Percentiles rank a stretch among this genome's conserved stretches.
phyloP scores from a whole-genome alignment of 2,888 invertebrate species.

The Hirtodrosophila confusa region DNA sequence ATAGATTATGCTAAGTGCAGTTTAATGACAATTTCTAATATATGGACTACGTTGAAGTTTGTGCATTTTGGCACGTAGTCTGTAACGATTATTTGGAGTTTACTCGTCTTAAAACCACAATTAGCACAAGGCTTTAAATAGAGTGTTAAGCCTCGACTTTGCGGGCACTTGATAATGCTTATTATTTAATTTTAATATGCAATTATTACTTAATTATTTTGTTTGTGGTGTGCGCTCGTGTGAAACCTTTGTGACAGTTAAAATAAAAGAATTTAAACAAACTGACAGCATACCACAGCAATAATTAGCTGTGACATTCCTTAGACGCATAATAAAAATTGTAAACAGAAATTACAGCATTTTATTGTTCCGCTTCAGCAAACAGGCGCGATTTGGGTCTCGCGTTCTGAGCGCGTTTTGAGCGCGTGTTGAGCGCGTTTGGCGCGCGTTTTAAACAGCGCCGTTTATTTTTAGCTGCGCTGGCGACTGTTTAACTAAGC shows the following conservation, averaged over 20 bases:
- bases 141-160: not conserved
- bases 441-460: constrained; percentile 34
- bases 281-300: constrained; percentile 26
- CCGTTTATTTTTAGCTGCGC: constrained; percentile 34
- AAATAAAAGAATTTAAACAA: constrained; percentile 12
- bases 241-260: constrained; percentile 16
- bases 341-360: constrained; percentile 59
- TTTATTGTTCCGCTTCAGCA: constrained; percentile 35
- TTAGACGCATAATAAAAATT: constrained; percentile 31
- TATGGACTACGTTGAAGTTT: constrained; percentile 19
- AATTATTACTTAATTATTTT: constrained; percentile 20
- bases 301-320: constrained; percentile 40
- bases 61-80: constrained; percentile 63
- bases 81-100: constrained; percentile 19
- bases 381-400: constrained; percentile 5
- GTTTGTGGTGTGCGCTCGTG: constrained; percentile 3
- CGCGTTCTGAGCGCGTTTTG: constrained; percentile 37
- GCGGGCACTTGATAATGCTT: not conserved
- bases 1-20: constrained; percentile 22
- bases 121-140: constrained; percentile 25
- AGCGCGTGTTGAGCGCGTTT: constrained; percentile 38
- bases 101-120: constrained; percentile 11
- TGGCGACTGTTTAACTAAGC: constrained; percentile 55
- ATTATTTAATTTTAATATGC: constrained; percentile 3
- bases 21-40: constrained; percentile 15